phyloP scores from a whole-genome alignment of 2,888 invertebrate species.

The Embidobia sp. region DNA sequence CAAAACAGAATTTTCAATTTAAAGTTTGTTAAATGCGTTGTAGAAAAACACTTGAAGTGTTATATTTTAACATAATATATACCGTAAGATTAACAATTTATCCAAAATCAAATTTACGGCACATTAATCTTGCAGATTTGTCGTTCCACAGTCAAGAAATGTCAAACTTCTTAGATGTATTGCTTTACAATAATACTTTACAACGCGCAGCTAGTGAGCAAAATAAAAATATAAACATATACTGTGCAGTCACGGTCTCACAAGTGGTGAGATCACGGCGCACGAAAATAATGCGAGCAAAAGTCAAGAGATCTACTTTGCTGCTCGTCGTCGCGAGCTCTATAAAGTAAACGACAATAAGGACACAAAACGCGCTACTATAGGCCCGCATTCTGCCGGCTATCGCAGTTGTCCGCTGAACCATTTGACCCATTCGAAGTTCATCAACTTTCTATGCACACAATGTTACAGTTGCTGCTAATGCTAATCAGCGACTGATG shows the following conservation, averaged over 20 bases:
- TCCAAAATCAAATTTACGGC: no score
- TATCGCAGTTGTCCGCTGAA: constrained; percentile 73
- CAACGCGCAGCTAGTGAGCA: background rate
- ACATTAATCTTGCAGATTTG: no score
- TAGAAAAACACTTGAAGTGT: no score
- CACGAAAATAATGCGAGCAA: constrained; percentile 42
- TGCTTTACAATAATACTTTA: background rate
- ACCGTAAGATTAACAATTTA: no score
- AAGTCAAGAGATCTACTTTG: constrained; percentile 23
- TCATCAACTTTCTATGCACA: constrained; percentile 71
- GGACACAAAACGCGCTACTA: constrained; percentile 36
- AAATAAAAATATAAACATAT: no score
- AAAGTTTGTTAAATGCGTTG: no score
- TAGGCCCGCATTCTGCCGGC: constrained; percentile 73
- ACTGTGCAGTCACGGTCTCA: constrained; percentile 10
- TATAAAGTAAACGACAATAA: constrained; percentile 38
- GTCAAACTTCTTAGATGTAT: no score
- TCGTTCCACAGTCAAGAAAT: no score
- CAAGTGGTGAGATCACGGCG: constrained; percentile 8
- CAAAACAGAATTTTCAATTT: no score
- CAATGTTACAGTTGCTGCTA: constrained; percentile 62
- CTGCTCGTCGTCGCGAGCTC: constrained; percentile 26
- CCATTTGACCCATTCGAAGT: constrained; percentile 68
- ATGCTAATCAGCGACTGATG: constrained; percentile 58
- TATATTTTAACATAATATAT: no score